Conservation (phyloP, 2,888 invertebrate species). For the Phasia obesa region DNA sequence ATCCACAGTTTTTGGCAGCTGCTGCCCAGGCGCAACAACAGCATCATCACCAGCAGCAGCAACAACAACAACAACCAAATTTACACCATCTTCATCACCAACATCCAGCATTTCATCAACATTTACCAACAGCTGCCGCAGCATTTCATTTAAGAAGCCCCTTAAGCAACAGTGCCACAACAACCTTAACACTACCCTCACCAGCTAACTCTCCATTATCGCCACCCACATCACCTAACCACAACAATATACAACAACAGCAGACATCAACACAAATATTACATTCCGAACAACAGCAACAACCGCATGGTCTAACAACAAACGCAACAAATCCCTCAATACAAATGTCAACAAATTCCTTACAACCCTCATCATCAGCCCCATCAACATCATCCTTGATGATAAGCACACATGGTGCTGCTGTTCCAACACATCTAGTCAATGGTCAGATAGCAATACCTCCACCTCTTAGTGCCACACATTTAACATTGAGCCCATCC, state of each 20-base stretch:
- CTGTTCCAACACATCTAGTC: conserved; percentile 49
- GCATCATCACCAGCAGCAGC: conserved; percentile 73
- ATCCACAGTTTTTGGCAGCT: conserved; percentile 79
- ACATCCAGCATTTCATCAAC: conserved; percentile 71
- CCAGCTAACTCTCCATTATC: conserved; percentile 78
- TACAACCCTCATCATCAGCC: conserved; percentile 72
- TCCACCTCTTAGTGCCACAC: conserved; percentile 49
- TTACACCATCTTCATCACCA: conserved; percentile 74
- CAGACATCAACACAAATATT: conserved; percentile 43
- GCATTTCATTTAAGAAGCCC: conserved; percentile 76
- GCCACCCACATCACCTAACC: conserved; percentile 77
- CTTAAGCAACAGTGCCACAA: conserved; percentile 43
- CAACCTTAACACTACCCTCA: conserved; percentile 70
- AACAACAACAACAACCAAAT: conserved; percentile 71
- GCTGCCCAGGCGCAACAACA: conserved; percentile 78
- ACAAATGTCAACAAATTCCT: conserved; percentile 70
- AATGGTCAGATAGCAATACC: conserved; percentile 60
- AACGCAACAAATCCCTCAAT: conserved; percentile 63
- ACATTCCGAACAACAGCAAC: conserved; percentile 72
- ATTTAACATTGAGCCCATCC: conserved; percentile 69
- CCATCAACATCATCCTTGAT: conserved; percentile 43
- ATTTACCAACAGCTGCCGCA: conserved; percentile 57
- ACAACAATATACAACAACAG: conserved; percentile 26
- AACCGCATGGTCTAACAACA: conserved; percentile 58
- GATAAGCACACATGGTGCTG: conserved; percentile 50